These are phyloP conservation scores for Apamea crenata DNA, from an alignment of 2,888 invertebrate genomes.

Conservation along the genomic window DNA sequence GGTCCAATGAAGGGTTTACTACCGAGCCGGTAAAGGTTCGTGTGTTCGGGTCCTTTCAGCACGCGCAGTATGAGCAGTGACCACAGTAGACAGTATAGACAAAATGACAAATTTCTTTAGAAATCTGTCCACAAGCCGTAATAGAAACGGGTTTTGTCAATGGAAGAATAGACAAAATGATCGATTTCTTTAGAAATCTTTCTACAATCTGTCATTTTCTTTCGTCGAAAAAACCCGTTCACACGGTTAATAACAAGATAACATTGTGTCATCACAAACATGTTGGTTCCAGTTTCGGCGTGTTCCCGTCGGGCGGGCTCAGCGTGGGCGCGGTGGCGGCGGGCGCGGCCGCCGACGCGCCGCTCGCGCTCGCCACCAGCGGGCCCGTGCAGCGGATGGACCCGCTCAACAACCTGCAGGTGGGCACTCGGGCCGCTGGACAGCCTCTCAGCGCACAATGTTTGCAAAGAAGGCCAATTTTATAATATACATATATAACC, in stretches of 20 bases:
- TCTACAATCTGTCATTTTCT: too few relatives aligned
- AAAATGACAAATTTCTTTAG: too few relatives aligned
- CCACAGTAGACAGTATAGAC: too few relatives aligned
- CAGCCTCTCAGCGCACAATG: too few relatives aligned
- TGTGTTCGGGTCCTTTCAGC: not conserved
- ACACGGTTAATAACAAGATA: not conserved
- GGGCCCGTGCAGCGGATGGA: conserved; percentile 99
- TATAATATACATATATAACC: too few relatives aligned
- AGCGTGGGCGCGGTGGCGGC: conserved; percentile 94
- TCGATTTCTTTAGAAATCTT: too few relatives aligned
- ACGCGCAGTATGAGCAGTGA: too few relatives aligned
- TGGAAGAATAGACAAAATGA: too few relatives aligned
- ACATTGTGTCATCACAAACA: not conserved
- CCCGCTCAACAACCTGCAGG: conserved; percentile 98
- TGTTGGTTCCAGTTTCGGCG: conserved; percentile 94
- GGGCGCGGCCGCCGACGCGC: conserved; percentile 93
- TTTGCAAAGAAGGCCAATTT: not conserved
- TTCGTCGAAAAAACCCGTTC: too few relatives aligned
- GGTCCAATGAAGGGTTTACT: not conserved
- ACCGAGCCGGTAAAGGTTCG: not conserved
- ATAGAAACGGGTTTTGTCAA: too few relatives aligned
- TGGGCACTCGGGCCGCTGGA: not conserved
- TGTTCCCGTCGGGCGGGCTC: conserved; percentile 96
- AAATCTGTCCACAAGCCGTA: too few relatives aligned
- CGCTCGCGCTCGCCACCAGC: conserved; percentile 94